Conservation (phyloP, 1,140 invertebrate genomes). For the Drosophila suzukii region DNA sequence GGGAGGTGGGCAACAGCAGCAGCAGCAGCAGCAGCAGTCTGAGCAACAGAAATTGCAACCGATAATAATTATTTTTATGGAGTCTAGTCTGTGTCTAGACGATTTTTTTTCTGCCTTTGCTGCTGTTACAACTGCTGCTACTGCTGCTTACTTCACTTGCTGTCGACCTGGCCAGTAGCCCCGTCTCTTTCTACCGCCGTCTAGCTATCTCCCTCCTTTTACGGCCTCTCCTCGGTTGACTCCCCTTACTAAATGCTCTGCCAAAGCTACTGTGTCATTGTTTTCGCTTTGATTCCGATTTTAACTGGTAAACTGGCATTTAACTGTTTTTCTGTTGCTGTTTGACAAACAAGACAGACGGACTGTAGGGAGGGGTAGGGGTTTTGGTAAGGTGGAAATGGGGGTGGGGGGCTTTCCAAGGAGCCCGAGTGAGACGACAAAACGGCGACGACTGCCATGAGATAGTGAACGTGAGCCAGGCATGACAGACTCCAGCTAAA, state of each 20-base stretch:
- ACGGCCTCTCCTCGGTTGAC: slow-evolving; percentile 18
- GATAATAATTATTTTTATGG: slow-evolving; percentile 85
- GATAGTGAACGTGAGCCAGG: slow-evolving; percentile 55
- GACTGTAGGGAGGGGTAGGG: no score
- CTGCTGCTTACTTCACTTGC: slow-evolving; percentile 61
- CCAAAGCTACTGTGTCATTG: slow-evolving; percentile 78
- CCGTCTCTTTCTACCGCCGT: slow-evolving; percentile 11
- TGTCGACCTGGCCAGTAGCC: slow-evolving; percentile 51
- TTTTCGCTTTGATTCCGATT: slow-evolving; percentile 83
- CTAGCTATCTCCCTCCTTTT: slow-evolving; percentile 16
- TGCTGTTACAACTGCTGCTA: slow-evolving; percentile 34
- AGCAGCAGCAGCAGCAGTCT: slow-evolving; percentile 45
- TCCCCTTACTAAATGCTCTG: slow-evolving; percentile 44
- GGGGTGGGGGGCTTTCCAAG: background rate
- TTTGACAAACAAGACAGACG: slow-evolving; percentile 81
- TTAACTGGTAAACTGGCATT: slow-evolving; percentile 83
- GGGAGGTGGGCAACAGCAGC: slow-evolving; percentile 17
- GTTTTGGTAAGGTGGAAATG: background rate
- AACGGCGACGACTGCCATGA: slow-evolving; percentile 52
- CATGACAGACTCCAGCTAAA: slow-evolving; percentile 58
- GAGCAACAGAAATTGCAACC: slow-evolving; percentile 82
- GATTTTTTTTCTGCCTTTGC: slow-evolving; percentile 72
- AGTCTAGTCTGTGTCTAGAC: slow-evolving; percentile 85
- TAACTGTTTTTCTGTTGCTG: slow-evolving; percentile 83
- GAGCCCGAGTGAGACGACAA: slow-evolving; percentile 25